phyloP scores from a whole-genome alignment of 2,888 invertebrate species.

The Yponomeuta sedellus region DNA sequence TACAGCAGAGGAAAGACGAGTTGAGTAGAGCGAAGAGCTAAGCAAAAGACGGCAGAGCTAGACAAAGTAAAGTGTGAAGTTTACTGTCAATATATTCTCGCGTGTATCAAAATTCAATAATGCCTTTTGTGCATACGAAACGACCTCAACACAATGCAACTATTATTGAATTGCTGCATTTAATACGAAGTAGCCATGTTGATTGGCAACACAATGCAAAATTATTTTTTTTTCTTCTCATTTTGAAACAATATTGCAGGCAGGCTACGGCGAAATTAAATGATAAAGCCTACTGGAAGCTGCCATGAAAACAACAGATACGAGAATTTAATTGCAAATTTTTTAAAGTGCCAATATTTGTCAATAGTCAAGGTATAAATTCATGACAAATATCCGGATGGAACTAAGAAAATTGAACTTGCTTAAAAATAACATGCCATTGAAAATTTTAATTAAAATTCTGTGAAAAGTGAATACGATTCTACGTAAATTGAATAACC shows the following conservation, averaged over 20 bases:
- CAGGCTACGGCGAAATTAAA: background rate
- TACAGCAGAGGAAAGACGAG: too few relatives aligned
- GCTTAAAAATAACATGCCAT: too few relatives aligned
- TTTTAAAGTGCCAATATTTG: too few relatives aligned
- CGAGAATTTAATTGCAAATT: too few relatives aligned
- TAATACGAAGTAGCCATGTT: constrained; percentile 10
- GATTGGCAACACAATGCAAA: constrained; percentile 1
- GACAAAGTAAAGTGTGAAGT: background rate
- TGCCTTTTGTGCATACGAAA: constrained; percentile 59
- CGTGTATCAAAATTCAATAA: constrained; percentile 38
- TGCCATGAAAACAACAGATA: background rate
- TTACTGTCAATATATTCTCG: background rate
- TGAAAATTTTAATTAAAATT: too few relatives aligned
- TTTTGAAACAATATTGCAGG: constrained; percentile 4
- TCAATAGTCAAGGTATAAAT: too few relatives aligned
- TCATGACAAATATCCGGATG: too few relatives aligned
- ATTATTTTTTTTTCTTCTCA: background rate
- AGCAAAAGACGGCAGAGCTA: too few relatives aligned
- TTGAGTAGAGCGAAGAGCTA: too few relatives aligned
- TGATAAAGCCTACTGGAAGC: background rate
- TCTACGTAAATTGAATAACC: too few relatives aligned
- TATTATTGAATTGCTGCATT: constrained; percentile 7
- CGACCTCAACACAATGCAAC: constrained; percentile 22
- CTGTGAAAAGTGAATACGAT: too few relatives aligned
- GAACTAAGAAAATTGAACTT: too few relatives aligned